Base-by-base conservation (phyloP, 2,113 vertebrate genomes). In the Antidorcas marsupialis region DNA sequence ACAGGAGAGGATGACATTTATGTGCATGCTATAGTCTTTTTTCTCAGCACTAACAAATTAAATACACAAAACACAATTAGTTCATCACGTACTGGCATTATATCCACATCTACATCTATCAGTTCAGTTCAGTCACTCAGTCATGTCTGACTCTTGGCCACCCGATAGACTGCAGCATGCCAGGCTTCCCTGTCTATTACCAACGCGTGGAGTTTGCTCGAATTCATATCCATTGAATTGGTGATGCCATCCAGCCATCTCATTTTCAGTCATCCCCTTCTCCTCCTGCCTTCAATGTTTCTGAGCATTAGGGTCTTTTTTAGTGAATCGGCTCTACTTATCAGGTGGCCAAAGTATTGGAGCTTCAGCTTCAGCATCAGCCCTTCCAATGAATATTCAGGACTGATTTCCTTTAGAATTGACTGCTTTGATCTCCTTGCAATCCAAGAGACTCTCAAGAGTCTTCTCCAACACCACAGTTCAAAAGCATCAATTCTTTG, bases 51-150 rank as follows among this genome's bases (percentile, higher is more conserved):
- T 87, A 83, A 43, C 13, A 82, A 89, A 76, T 60, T 92, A 82
- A 55, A 86, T 33, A 10, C n/a, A 6, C 25, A 95, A 62, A 86
- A 50, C n/a, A 79, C 12, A 84, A 28, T 81, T 96, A 96, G 23
- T 59, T 92, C 21, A 92, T 55, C 36, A 25, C 28, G 33, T 27
- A 67, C 8, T 17, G 25, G 74, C 19, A 92, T 36, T 84, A 33
- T 27, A 57, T 55, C 50, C 39, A 43, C 39, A 15, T 43, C 71
- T 76, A 27, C 27, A 27, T 43, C 39, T 76, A 27, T 13, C n/a
- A 74, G 67, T 39, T 39, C 67, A 39, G 67, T 74, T 74, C 67
- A 23, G 67, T 74, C 33, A 71, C n/a, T 71, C n/a, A 74, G 67
- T 23, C 19, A 12, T 12, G n/a, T 74, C 67, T 74, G 67, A 74